Conservation (phyloP, 1,140 invertebrate genomes). For the Uloborus diversus region DNA sequence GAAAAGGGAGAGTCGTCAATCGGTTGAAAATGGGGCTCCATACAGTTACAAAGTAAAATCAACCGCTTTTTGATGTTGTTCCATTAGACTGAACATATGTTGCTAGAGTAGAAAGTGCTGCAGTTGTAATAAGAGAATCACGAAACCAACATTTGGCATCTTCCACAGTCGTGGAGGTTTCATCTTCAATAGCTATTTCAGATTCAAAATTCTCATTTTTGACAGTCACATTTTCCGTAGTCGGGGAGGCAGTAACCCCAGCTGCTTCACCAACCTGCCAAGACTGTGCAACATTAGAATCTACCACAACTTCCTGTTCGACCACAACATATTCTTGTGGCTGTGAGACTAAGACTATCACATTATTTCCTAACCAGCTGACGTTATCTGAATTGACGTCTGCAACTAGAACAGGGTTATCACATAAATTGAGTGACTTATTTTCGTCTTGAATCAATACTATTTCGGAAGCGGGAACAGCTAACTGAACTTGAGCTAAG, state of each 20-base stretch:
- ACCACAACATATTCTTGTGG: slow-evolving; percentile 46
- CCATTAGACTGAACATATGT: slow-evolving; percentile 37
- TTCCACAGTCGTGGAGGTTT: slow-evolving; percentile 31
- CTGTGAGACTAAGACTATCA: slow-evolving; percentile 43
- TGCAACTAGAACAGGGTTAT: slow-evolving; percentile 25
- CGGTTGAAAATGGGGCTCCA: slow-evolving; percentile 29
- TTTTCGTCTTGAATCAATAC: slow-evolving; percentile 41
- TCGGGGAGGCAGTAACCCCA: not conserved
- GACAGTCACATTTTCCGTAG: not conserved
- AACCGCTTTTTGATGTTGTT: slow-evolving; percentile 20
- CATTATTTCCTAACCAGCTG: slow-evolving; percentile 41
- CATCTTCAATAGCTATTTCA: not conserved
- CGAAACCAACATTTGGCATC: slow-evolving; percentile 52
- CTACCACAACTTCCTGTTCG: slow-evolving; percentile 41
- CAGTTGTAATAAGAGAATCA: slow-evolving; percentile 50
- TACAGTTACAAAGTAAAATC: not conserved
- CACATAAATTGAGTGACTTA: slow-evolving; percentile 20
- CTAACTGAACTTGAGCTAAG: slow-evolving; percentile 36
- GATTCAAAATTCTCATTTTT: no score
- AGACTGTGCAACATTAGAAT: slow-evolving; percentile 26
- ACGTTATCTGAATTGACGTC: slow-evolving; percentile 27
- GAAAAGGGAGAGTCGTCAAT: no score
- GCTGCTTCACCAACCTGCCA: not conserved
- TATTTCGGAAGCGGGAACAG: slow-evolving; percentile 47
- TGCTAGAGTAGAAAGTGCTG: slow-evolving; percentile 38